A percentile compares a stretch with the other conserved stretches of the same genome.
Evolutionary conservation across 2,113 vertebrate species (phyloP).

Genomic region (Psilopogon haemacephalus): DNA sequence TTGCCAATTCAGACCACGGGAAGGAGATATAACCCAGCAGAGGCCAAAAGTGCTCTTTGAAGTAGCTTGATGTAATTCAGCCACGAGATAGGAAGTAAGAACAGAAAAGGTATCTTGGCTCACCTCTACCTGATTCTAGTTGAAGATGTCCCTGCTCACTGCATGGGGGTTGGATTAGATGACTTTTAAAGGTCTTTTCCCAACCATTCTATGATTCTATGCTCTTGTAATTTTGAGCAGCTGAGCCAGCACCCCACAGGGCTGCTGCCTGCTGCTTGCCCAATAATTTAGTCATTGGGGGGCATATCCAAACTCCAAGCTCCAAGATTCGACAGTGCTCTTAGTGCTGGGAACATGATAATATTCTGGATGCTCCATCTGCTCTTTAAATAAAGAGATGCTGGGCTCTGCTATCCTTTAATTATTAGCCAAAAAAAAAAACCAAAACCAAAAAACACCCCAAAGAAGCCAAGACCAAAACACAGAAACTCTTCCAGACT

Average conservation of each 20-base stretch:
- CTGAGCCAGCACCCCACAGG: rapidly evolving
- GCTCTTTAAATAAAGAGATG: constrained; percentile 33
- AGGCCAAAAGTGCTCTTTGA: rapidly evolving
- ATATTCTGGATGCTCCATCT: constrained; percentile 38
- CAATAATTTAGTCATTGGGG: background rate
- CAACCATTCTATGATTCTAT: too few species aligned
- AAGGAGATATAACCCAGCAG: rapidly evolving
- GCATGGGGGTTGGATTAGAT: too few species aligned
- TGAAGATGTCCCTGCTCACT: too few species aligned
- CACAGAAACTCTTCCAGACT: background rate
- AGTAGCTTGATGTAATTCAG: background rate
- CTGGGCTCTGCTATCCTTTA: constrained; percentile 18
- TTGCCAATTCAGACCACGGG: rapidly evolving
- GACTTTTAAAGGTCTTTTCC: too few species aligned
- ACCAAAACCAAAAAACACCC: too few species aligned
- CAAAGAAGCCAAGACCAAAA: background rate
- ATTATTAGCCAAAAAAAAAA: constrained; percentile 18
- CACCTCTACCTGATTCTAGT: background rate
- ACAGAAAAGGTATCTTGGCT: background rate
- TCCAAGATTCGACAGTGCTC: background rate
- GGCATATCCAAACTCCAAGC: background rate
- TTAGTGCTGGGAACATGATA: background rate
- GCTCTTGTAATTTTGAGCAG: background rate
- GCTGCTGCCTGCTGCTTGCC: background rate
- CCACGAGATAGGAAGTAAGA: rapidly evolving